Evolutionary conservation across 2,797 vertebrate genomes (phyloP), one percentile per base, ranked within the genome.

Genomic region (Cyclopterus lumpus): DNA sequence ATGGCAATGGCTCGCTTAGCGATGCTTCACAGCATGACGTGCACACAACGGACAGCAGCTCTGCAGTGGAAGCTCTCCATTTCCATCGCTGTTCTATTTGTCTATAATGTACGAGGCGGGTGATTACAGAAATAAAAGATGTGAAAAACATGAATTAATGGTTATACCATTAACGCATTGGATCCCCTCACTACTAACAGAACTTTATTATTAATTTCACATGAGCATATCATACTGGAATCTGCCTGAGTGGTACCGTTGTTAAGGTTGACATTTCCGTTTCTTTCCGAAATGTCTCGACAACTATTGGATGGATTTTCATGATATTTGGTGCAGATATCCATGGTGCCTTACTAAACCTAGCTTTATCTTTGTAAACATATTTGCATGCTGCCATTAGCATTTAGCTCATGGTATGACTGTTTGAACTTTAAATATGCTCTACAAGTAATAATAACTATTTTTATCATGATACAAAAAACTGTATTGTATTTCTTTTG

Each of bases 21-120:
- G 3, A 71, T 71, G 67, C 71, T 77, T 53, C 40, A 40, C 44
- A 51, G 34, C 62, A 67, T 30, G 64, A 67, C 26, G 63, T 71
- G 58, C 51, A 38, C 16, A 36, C 64, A 38, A n/a, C n/a, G n/a
- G 66, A 65, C 63, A 53, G 74, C 65, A 51, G 61, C 49, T 58
- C 34, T 62, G 36, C 16, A 59, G 32, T 16, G 8, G 57, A 53
- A 42, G 30, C 40, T 49, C 22, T 67, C 20, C 53, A 32, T 10
- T 36, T 67, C 36, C 18, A 61, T 73, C 24, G 55, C 24, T 55
- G 40, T 62, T 40, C 15, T 64, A 2, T 72, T 42, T 16, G 16
- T 26, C 10, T 67, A 26, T 20, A 8, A 55, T 34, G 60, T 55
- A 65, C 9, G 32, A 24, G 18, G 34, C 20, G 26, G 5, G 26